A percentile compares a stretch with the other conserved stretches of the same genome.
Conservation (phyloP, 37 sponge, comb jelly and placozoan genomes). For the Axinella damicornis region DNA sequence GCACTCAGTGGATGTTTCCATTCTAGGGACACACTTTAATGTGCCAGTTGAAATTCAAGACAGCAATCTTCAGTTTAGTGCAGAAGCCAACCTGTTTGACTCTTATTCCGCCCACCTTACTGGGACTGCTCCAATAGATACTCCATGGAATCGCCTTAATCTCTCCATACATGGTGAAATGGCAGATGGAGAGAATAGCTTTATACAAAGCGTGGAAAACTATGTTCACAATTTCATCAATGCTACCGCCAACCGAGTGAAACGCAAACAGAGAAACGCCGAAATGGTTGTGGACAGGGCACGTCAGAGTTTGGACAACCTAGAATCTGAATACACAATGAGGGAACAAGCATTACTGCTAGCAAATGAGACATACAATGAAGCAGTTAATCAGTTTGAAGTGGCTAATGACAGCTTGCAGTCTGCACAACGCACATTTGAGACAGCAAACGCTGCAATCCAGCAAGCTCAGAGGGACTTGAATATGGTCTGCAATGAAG, state of each 20-base stretch:
- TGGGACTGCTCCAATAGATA: constrained; percentile 4
- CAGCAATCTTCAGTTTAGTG: background rate
- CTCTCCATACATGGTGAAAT: background rate
- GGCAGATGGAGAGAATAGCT: background rate
- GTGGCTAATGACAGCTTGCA: constrained; percentile 3
- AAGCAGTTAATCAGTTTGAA: background rate
- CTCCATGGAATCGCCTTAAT: background rate
- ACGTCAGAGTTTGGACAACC: background rate
- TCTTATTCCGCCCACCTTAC: background rate
- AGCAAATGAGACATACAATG: background rate
- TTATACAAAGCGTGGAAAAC: background rate
- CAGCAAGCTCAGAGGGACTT: background rate
- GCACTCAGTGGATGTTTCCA: background rate
- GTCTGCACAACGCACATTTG: background rate
- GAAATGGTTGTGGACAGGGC: background rate
- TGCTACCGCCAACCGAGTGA: background rate
- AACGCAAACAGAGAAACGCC: background rate
- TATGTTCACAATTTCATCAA: background rate
- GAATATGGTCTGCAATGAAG: constrained; percentile 4
- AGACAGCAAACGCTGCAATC: constrained; percentile 7
- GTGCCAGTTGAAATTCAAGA: constrained; percentile 1
- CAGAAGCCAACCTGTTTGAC: background rate
- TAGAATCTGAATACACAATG: background rate
- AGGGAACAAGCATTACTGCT: background rate
- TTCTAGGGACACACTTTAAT: constrained; percentile 19